phyloP scores from a whole-genome alignment of 1,140 invertebrate genomes.

The Rhizoglyphus robini region DNA sequence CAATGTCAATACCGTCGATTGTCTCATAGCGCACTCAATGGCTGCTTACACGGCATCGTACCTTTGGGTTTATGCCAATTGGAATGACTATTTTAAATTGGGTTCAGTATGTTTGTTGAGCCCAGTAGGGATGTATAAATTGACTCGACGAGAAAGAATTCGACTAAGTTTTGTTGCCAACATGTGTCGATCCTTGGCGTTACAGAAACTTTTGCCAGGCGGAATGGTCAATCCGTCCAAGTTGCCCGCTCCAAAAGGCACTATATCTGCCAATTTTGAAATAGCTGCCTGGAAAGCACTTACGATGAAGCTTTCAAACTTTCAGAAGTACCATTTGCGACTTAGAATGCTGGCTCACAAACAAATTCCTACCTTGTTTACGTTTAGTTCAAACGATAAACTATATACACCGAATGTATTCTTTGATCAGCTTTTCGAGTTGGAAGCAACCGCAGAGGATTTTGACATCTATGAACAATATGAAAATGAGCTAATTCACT shows the following conservation, averaged over 20 bases:
- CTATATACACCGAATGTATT: background rate
- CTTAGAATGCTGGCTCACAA: background rate
- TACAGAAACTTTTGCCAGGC: background rate
- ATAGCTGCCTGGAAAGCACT: background rate
- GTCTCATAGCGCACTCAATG: constrained; percentile 10
- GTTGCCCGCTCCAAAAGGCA: background rate
- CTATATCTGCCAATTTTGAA: background rate
- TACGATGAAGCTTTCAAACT: constrained; percentile 7
- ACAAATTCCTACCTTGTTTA: constrained; percentile 12
- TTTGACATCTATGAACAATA: constrained; percentile 18
- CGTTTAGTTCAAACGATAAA: constrained; percentile 12
- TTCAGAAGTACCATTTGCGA: constrained; percentile 4
- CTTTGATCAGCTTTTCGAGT: background rate
- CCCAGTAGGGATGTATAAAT: background rate
- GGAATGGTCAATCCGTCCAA: background rate
- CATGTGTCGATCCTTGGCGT: background rate
- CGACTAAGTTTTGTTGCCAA: background rate
- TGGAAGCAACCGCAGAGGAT: background rate
- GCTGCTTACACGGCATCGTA: constrained; percentile 3
- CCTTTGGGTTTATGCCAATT: constrained; percentile 2
- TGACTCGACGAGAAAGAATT: background rate
- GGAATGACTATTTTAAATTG: background rate
- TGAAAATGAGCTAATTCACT: constrained; percentile 6
- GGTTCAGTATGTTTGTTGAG: constrained; percentile 4
- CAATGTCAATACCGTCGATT: background rate